Evolutionary conservation across 1,140 invertebrate genomes (phyloP).

Genomic region (Scaptomyza hsui): DNA sequence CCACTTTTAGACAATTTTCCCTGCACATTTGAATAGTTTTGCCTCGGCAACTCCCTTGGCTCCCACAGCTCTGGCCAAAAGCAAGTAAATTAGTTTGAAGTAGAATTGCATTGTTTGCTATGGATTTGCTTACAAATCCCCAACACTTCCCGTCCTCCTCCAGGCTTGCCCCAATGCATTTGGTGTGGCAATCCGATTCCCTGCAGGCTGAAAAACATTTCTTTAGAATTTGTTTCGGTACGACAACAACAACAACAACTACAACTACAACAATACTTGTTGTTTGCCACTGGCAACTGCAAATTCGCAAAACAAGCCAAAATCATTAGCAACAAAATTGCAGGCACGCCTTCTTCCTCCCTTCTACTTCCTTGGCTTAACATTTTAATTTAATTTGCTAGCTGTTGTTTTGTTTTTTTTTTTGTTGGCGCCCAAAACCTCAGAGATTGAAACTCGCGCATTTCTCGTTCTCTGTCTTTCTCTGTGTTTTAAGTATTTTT

Average conservation of each 20-base stretch:
- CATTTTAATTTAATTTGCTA: constrained; percentile 80
- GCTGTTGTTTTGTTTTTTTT: constrained; percentile 30
- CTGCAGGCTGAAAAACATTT: constrained; percentile 58
- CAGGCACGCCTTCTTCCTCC: constrained; percentile 18
- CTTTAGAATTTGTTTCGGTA: constrained; percentile 62
- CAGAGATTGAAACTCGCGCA: constrained; percentile 36
- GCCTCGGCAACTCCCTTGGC: background rate
- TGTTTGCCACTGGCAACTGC: constrained; percentile 41
- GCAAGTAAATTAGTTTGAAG: constrained; percentile 68
- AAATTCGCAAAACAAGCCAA: constrained; percentile 77
- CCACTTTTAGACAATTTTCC: constrained; percentile 61
- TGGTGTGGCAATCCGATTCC: constrained; percentile 53
- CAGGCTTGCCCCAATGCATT: background rate
- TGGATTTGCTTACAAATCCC: constrained; percentile 30
- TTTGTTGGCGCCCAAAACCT: constrained; percentile 40
- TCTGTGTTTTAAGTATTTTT: constrained; percentile 36
- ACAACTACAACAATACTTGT: background rate
- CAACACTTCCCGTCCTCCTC: background rate
- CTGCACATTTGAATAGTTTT: constrained; percentile 39
- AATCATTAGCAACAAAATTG: constrained; percentile 81
- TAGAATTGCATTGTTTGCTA: constrained; percentile 72
- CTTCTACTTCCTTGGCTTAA: constrained; percentile 39
- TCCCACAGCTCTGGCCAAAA: constrained; percentile 8
- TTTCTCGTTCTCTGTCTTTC: constrained; percentile 14
- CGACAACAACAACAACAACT: constrained; percentile 4